Conservation (phyloP, 2,797 vertebrate species). For the Zonotrichia albicollis region DNA sequence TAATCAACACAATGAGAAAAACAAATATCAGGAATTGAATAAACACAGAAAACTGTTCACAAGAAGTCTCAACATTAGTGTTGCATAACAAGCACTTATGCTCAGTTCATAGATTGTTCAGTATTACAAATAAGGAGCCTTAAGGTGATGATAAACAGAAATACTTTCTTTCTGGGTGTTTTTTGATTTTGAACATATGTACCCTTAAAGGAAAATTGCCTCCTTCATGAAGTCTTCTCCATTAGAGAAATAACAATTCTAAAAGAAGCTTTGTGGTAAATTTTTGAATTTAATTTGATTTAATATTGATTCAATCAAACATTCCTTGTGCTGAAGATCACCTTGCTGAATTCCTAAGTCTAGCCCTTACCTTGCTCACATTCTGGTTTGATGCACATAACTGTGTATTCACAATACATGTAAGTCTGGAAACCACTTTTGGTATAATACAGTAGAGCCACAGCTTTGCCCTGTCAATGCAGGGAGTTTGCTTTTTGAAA, state of each 20-base stretch:
- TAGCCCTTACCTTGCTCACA: neutral
- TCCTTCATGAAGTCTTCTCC: neutral
- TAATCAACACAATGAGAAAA: conserved; percentile 59
- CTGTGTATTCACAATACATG: accelerated
- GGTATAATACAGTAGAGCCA: neutral
- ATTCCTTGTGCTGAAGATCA: neutral
- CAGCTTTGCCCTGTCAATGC: neutral
- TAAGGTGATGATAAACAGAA: neutral
- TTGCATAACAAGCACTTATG: neutral
- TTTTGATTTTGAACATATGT: neutral
- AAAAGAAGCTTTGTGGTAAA: neutral
- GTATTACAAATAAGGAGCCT: neutral
- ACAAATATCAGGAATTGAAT: conserved; percentile 54
- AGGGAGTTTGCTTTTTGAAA: neutral
- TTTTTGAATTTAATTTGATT: neutral
- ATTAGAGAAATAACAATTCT: neutral
- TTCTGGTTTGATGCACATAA: neutral
- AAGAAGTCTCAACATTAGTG: neutral
- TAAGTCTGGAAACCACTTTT: neutral
- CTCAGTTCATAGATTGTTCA: neutral
- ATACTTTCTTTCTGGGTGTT: neutral
- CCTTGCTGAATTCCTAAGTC: neutral
- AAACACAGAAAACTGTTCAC: conserved; percentile 53
- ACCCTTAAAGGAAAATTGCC: neutral
- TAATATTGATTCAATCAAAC: neutral